Percentiles rank a stretch among this genome's conserved stretches.
These are phyloP conservation scores for Pseudochirops corinnae DNA, from an alignment of 2,797 vertebrate species.

Conservation along the genomic window DNA sequence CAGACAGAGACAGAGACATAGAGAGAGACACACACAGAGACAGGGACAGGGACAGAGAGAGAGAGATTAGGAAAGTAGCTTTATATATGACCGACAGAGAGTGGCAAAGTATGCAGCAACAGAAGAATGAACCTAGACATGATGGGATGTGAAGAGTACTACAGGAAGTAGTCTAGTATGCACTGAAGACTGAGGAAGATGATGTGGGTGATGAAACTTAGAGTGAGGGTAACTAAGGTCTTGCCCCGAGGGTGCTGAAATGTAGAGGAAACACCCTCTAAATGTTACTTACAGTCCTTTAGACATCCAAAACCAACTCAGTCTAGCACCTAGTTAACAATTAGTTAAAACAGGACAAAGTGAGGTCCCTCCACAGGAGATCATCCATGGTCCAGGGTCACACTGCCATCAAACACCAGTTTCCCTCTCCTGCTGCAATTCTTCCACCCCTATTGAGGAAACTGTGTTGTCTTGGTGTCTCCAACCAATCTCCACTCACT, in stretches of 20 bases:
- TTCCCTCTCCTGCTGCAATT: neutral
- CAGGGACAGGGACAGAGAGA: too few species aligned
- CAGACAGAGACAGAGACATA: too few species aligned
- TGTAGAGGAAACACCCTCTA: neutral
- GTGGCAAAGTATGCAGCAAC: neutral
- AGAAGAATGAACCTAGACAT: neutral
- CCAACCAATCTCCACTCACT: neutral
- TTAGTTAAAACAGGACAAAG: neutral
- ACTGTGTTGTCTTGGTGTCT: neutral
- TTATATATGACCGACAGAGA: too few species aligned
- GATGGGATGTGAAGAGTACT: neutral
- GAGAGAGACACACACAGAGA: too few species aligned
- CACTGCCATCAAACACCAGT: neutral
- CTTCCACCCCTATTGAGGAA: neutral
- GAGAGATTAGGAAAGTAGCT: too few species aligned
- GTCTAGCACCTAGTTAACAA: neutral
- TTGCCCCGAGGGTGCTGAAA: neutral
- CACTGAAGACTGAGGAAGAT: neutral
- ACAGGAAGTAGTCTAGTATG: neutral
- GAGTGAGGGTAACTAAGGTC: neutral
- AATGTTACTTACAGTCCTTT: neutral
- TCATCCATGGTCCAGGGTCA: neutral
- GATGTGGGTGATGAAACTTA: neutral
- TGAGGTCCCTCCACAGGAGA: neutral
- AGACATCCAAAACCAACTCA: neutral